Percentiles rank a stretch among this genome's conserved stretches.
These are phyloP conservation scores for Andrena camellia DNA, from an alignment of 2,888 invertebrate species.

Conservation along the genomic window DNA sequence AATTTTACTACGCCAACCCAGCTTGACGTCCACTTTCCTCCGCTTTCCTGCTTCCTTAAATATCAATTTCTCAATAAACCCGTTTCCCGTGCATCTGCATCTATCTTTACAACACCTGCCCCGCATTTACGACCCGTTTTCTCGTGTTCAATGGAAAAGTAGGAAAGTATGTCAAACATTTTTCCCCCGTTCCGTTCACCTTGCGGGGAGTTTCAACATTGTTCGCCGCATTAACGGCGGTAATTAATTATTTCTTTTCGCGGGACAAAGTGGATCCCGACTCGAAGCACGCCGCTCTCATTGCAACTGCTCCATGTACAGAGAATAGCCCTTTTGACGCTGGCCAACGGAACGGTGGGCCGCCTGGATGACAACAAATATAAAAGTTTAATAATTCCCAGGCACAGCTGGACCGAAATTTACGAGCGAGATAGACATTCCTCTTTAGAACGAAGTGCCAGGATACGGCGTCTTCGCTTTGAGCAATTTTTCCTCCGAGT, in stretches of 20 bases:
- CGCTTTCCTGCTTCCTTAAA: conserved; percentile 26
- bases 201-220: conserved; percentile 18
- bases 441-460: conserved; percentile 42
- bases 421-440: conserved; percentile 52
- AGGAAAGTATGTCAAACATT: neutral
- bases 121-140: conserved; percentile 16
- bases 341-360: conserved; percentile 25
- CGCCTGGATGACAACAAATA: conserved; percentile 41
- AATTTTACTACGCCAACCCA: conserved; percentile 9
- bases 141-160: conserved; percentile 16
- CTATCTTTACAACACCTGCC: conserved; percentile 9
- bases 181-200: neutral
- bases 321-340: conserved; percentile 14
- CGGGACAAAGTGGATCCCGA: conserved; percentile 55
- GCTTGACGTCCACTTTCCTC: conserved; percentile 5
- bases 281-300: conserved; percentile 43
- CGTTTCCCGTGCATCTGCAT: conserved; percentile 24
- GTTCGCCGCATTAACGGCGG: conserved; percentile 44
- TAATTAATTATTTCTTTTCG: conserved; percentile 67
- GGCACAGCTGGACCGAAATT: conserved; percentile 49
- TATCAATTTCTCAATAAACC: conserved; percentile 29
- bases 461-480: conserved; percentile 28
- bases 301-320: conserved; percentile 25
- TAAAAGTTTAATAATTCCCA: conserved; percentile 69
- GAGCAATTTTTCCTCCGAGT: conserved; percentile 25